Percentiles rank a stretch among this genome's conserved stretches.
phyloP scores from a whole-genome alignment of 2,797 vertebrate genomes.

The Macropus fuliginosus region DNA sequence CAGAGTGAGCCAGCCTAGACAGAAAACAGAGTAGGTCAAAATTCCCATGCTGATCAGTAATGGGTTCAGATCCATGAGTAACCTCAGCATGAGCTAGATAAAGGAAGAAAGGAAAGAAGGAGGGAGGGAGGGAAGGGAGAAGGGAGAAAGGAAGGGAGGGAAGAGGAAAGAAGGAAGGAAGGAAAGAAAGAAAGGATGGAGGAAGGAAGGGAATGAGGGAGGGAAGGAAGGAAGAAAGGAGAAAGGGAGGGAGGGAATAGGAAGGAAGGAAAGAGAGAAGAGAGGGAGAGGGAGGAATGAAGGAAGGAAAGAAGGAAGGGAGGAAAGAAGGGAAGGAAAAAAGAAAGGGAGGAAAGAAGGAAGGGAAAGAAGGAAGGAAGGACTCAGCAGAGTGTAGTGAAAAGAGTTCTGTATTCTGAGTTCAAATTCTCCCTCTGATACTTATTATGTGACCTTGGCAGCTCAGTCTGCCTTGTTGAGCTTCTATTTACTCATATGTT shows the following conservation, averaged over 20 bases:
- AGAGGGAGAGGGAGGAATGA: no score
- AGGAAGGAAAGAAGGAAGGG: no score
- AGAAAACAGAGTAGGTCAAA: neutral
- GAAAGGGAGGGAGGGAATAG: no score
- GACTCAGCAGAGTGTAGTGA: neutral
- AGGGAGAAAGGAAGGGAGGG: neutral
- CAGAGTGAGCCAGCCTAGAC: neutral
- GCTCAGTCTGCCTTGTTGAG: neutral
- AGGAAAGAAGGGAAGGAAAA: no score
- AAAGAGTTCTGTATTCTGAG: neutral
- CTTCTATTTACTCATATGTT: neutral
- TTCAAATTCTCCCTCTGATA: neutral
- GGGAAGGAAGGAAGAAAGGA: no score
- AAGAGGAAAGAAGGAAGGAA: no score
- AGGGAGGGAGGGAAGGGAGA: no score
- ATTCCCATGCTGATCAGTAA: no score
- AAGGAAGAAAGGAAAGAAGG: no score
- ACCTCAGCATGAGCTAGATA: neutral
- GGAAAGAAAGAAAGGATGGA: no score
- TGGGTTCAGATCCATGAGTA: neutral
- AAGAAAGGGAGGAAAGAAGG: no score
- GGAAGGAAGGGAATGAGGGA: rapidly evolving
- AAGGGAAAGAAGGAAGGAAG: neutral
- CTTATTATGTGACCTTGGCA: neutral
- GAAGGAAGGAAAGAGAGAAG: no score